phyloP scores from a whole-genome alignment of 2,888 invertebrate genomes.

The Eucera pruinosa region DNA sequence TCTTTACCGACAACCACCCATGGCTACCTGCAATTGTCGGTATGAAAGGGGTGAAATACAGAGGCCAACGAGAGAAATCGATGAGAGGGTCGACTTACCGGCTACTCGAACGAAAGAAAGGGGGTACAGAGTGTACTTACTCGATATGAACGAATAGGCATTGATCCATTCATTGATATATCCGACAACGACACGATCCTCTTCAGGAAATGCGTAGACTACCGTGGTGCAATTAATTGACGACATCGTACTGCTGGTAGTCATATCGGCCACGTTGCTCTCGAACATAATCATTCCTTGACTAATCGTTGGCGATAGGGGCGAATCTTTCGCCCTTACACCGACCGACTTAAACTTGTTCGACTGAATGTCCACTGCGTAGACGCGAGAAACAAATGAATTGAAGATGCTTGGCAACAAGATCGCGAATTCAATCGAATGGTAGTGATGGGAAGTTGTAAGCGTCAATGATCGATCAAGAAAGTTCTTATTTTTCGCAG shows the following conservation, averaged over 20 bases:
- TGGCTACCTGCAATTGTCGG: not conserved
- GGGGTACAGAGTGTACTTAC: slow-evolving; percentile 85
- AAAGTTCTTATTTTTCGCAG: too few species aligned
- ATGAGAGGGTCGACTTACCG: slow-evolving; percentile 24
- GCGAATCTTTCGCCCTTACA: slow-evolving; percentile 71
- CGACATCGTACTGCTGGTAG: slow-evolving; percentile 69
- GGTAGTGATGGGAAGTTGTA: slow-evolving; percentile 32
- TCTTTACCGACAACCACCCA: not conserved
- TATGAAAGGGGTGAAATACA: not conserved
- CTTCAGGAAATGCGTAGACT: slow-evolving; percentile 84
- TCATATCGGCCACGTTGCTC: slow-evolving; percentile 72
- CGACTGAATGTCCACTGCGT: slow-evolving; percentile 78
- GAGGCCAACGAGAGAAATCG: not conserved
- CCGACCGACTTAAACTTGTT: slow-evolving; percentile 78
- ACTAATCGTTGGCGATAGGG: slow-evolving; percentile 74
- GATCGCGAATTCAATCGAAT: not conserved
- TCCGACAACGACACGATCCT: slow-evolving; percentile 86
- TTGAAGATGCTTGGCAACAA: slow-evolving; percentile 1
- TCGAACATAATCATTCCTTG: slow-evolving; percentile 73
- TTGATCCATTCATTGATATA: slow-evolving; percentile 90
- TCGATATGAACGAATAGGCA: slow-evolving; percentile 88
- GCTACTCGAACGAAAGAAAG: not conserved
- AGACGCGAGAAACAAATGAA: slow-evolving; percentile 64
- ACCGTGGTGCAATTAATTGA: slow-evolving; percentile 85
- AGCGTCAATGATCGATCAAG: not conserved